Evolutionary conservation across 1,140 invertebrate species (phyloP).

Genomic region (Gryon sp.): DNA sequence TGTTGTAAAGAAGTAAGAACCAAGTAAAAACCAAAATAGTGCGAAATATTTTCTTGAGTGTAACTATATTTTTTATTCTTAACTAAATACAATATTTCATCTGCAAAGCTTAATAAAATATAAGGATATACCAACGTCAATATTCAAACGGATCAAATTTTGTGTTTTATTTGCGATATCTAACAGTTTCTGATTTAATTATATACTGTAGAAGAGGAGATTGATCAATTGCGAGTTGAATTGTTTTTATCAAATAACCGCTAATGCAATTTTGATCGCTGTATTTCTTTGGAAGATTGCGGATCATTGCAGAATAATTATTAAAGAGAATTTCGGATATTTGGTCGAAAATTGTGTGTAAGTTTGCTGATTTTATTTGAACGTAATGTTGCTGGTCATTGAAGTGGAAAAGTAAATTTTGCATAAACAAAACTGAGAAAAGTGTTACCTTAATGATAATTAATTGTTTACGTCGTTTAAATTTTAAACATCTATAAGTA

Average conservation of each 20-base stretch:
- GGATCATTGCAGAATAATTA: too few relatives aligned
- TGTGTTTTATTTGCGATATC: too few relatives aligned
- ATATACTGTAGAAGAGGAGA: neutral
- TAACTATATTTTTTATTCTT: too few relatives aligned
- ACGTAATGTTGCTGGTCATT: neutral
- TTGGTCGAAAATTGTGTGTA: too few relatives aligned
- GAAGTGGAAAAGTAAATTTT: neutral
- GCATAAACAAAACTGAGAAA: neutral
- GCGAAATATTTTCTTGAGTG: too few relatives aligned
- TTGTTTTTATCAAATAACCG: constrained; percentile 37
- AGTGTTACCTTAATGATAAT: constrained; percentile 36
- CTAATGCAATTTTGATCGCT: constrained; percentile 29
- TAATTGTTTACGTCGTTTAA: constrained; percentile 60
- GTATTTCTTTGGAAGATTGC: constrained; percentile 17
- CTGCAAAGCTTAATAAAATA: too few relatives aligned
- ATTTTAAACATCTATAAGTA: constrained; percentile 71
- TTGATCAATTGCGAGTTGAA: constrained; percentile 5
- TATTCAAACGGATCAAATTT: too few relatives aligned
- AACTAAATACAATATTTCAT: too few relatives aligned
- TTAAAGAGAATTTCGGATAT: too few relatives aligned
- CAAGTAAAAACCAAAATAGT: too few relatives aligned
- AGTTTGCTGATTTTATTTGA: neutral
- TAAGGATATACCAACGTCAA: too few relatives aligned
- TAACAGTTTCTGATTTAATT: neutral
- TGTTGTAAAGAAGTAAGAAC: too few relatives aligned